phyloP scores from a whole-genome alignment of 2,888 invertebrate genomes.

The Drosophila ustulata region DNA sequence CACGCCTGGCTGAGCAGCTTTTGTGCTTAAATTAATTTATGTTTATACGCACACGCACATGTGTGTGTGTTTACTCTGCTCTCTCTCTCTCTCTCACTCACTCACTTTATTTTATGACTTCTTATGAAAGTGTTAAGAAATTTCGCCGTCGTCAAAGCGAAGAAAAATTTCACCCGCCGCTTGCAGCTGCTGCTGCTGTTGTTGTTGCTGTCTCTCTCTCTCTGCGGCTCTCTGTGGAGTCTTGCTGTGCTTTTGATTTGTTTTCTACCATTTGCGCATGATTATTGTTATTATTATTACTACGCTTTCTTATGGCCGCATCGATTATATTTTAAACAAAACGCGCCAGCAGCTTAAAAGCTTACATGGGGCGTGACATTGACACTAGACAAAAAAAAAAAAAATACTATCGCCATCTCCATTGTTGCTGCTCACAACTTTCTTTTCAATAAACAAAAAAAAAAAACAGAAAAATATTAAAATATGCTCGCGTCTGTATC shows the following conservation, averaged over 20 bases:
- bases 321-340: constrained; percentile 60
- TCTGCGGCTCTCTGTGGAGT: not conserved
- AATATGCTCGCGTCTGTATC: constrained; percentile 18
- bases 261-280: constrained; percentile 68
- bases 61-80: constrained; percentile 1
- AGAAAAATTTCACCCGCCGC: constrained; percentile 67
- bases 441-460: constrained; percentile 61
- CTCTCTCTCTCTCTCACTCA: constrained; percentile 24
- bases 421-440: constrained; percentile 54
- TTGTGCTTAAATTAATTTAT: constrained; percentile 66
- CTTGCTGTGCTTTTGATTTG: constrained; percentile 35
- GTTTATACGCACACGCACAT: constrained; percentile 2
- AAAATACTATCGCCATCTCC: constrained; percentile 3
- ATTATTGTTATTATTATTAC: constrained; percentile 67
- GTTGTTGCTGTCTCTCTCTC: constrained; percentile 15
- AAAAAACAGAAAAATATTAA: constrained; percentile 22
- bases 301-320: constrained; percentile 59
- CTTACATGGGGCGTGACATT: constrained; percentile 66
- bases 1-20: constrained; percentile 56
- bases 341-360: constrained; percentile 23
- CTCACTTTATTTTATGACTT: constrained; percentile 55
- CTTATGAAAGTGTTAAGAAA: constrained; percentile 74
- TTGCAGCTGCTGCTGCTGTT: constrained; percentile 20
- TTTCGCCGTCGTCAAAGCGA: constrained; percentile 57
- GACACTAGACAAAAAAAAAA: constrained; percentile 51